Conservation (phyloP, 1,140 invertebrate species). For the Magallana ariakensis region DNA sequence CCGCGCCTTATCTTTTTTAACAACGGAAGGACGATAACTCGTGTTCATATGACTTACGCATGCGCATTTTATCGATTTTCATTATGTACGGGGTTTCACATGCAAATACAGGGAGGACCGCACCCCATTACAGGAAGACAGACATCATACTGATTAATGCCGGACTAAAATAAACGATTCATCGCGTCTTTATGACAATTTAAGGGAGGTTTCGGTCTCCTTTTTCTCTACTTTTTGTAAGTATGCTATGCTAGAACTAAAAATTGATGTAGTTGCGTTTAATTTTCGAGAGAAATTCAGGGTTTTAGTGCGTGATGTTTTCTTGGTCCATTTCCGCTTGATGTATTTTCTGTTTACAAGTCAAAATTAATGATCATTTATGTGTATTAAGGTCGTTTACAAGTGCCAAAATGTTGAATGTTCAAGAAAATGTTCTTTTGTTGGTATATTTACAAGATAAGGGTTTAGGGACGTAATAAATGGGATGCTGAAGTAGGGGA, state of each 20-base stretch:
- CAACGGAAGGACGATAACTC: conserved; percentile 1
- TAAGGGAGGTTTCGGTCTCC: conserved; percentile 54
- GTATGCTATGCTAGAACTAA: conserved; percentile 36
- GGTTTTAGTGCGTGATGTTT: not conserved
- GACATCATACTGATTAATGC: conserved; percentile 53
- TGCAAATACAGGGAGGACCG: conserved; percentile 65
- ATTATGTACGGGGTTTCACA: conserved; percentile 64
- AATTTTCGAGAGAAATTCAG: conserved; percentile 11
- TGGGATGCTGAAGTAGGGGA: conserved; percentile 19
- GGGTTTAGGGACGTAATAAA: not conserved
- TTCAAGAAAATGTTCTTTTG: not conserved
- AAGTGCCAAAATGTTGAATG: not conserved
- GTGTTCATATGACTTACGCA: conserved; percentile 52
- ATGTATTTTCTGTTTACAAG: conserved; percentile 26
- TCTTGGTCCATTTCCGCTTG: conserved; percentile 28
- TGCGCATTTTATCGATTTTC: conserved; percentile 56
- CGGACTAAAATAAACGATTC: conserved; percentile 52
- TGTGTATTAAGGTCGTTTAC: conserved; percentile 12
- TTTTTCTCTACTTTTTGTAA: conserved; percentile 57
- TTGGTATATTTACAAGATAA: not conserved
- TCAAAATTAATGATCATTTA: conserved; percentile 24
- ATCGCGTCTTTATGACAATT: conserved; percentile 53
- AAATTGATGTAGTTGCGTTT: not conserved
- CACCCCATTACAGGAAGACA: conserved; percentile 62
- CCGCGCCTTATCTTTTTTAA: too few species aligned